A percentile compares a stretch with the other conserved stretches of the same genome.
Conservation (phyloP, 2,113 vertebrate genomes). For the Tyrannus savana region DNA sequence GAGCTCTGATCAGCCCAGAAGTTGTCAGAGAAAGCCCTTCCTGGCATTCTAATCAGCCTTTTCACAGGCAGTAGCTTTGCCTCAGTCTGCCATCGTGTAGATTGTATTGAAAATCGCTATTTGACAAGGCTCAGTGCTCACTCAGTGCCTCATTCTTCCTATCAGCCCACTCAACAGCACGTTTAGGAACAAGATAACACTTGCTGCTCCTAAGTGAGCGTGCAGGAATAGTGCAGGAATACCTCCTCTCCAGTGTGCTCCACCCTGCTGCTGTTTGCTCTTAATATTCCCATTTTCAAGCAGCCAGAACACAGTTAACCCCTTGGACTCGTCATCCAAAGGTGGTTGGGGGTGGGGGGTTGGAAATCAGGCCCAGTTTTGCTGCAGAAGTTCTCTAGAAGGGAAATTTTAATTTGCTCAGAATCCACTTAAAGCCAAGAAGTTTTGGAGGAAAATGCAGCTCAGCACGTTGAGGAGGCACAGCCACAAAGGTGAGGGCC, state of each 20-base stretch:
- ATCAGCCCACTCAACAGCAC: neutral
- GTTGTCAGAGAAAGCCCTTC: neutral
- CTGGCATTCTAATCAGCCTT: neutral
- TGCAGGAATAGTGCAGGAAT: neutral
- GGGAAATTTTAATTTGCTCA: neutral
- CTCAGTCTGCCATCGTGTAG: neutral
- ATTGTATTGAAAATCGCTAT: neutral
- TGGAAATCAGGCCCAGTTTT: too few species aligned
- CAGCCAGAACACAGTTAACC: neutral
- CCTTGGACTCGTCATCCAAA: neutral
- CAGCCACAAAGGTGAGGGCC: neutral
- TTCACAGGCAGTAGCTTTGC: neutral
- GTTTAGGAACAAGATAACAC: slow-evolving; percentile 2
- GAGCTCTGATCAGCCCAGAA: neutral
- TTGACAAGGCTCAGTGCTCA: slow-evolving; percentile 28
- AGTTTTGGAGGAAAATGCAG: neutral
- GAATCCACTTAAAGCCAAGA: neutral
- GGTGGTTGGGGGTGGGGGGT: accelerated
- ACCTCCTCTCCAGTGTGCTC: neutral
- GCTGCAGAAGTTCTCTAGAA: neutral
- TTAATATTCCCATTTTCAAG: neutral
- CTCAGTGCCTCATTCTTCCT: neutral
- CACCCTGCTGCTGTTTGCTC: neutral
- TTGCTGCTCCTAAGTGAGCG: neutral
- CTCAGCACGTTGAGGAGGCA: neutral